Conservation (phyloP, 64 coral and sea anemone species). For the Actinia equina region DNA sequence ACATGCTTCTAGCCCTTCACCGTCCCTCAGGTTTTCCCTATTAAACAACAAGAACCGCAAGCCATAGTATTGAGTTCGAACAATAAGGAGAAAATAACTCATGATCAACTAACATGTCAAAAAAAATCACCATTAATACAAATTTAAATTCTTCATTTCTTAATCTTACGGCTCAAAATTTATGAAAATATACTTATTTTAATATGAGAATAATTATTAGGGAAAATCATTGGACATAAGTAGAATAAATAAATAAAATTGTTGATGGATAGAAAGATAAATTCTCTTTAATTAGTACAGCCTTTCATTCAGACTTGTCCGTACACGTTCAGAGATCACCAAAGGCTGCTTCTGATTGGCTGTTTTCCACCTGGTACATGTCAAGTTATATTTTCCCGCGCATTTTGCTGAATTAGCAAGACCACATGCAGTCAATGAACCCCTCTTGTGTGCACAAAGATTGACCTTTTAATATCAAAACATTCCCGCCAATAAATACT, state of each 20-base stretch:
- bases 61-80: neutral
- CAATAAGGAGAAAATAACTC: neutral
- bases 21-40: neutral
- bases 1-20: neutral
- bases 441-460: neutral
- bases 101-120: neutral
- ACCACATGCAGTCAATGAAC: neutral
- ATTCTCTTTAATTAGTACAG: neutral
- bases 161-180: neutral
- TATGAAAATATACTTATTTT: neutral
- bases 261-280: neutral
- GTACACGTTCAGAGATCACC: conserved; percentile 1
- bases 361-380: neutral
- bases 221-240: neutral
- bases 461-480: neutral
- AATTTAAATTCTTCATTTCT: neutral
- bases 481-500: neutral
- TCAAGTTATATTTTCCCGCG: conserved; percentile 3
- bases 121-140: neutral
- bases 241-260: neutral
- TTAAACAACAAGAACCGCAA: neutral
- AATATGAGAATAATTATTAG: neutral
- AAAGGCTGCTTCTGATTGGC: neutral
- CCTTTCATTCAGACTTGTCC: neutral
- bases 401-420: conserved; percentile 3